Percentiles rank a stretch among this genome's conserved stretches.
phyloP scores from a whole-genome alignment of 2,797 vertebrate species.

The Oryzias sinensis region DNA sequence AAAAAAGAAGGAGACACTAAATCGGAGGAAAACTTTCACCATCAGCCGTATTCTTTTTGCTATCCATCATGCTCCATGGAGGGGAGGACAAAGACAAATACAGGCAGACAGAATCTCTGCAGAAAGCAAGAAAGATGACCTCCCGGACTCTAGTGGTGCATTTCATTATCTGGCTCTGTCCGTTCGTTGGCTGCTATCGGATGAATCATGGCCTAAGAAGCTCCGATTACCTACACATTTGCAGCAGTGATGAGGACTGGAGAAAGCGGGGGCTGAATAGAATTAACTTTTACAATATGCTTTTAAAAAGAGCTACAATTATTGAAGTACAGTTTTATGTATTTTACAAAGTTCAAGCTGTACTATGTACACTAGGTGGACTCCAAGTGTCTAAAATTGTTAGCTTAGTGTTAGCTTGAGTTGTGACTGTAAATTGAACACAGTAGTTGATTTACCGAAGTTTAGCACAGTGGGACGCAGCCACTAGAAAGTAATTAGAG shows the following conservation, averaged over 20 bases:
- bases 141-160: conserved; percentile 50
- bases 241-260: conserved; percentile 8
- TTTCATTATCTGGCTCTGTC: conserved; percentile 67
- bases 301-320: conserved; percentile 6
- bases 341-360: not conserved
- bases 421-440: too few species aligned
- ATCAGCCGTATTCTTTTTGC: conserved; percentile 64
- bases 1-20: conserved; percentile 24
- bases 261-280: conserved; percentile 9
- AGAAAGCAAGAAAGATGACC: conserved; percentile 65
- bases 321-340: not conserved
- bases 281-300: conserved; percentile 29
- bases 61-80: conserved; percentile 69
- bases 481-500: too few species aligned
- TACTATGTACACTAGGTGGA: too few species aligned
- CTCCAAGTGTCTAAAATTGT: too few species aligned
- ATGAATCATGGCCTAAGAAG: conserved; percentile 27
- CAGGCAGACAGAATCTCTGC: conserved; percentile 47
- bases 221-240: conserved; percentile 42
- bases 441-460: too few species aligned
- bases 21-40: conserved; percentile 46
- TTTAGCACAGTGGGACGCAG: too few species aligned
- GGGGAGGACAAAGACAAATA: conserved; percentile 77
- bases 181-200: conserved; percentile 52
- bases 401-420: too few species aligned